phyloP scores from a whole-genome alignment of 2,797 vertebrate species.

The Meriones psammophilus region DNA sequence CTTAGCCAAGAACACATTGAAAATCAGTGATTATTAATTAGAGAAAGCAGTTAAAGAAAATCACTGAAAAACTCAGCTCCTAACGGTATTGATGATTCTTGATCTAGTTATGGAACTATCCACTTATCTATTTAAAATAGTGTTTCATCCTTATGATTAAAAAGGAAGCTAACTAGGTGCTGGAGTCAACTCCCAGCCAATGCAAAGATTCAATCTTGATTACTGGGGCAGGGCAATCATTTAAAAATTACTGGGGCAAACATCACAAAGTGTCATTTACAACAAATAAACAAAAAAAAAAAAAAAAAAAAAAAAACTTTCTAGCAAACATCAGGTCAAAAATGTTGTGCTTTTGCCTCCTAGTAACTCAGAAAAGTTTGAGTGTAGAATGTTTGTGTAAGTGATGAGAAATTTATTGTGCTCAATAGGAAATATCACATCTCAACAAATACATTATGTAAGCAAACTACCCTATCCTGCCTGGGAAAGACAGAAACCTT shows the following conservation, averaged over 20 bases:
- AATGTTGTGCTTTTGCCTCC: background rate
- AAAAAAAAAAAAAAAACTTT: no score
- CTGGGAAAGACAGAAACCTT: background rate
- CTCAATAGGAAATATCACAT: background rate
- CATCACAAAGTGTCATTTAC: background rate
- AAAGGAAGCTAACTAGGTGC: background rate
- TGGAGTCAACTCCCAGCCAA: background rate
- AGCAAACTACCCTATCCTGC: background rate
- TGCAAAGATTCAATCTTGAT: no score
- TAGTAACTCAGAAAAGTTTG: background rate
- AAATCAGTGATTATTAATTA: constrained; percentile 35
- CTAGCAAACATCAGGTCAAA: background rate
- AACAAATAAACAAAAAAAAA: no score
- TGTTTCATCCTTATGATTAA: background rate
- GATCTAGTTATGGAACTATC: background rate
- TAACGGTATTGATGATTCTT: background rate
- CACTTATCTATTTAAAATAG: background rate
- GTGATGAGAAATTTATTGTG: background rate
- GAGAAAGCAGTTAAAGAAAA: background rate
- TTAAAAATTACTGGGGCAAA: background rate
- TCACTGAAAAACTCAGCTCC: background rate
- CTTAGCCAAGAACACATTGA: constrained; percentile 87
- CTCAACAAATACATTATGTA: background rate
- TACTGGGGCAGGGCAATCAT: no score
- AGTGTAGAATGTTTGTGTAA: background rate